Percentiles rank a stretch among this genome's conserved stretches.
Conservation (phyloP, 2,113 vertebrate genomes). For the Paedocypris sp. region DNA sequence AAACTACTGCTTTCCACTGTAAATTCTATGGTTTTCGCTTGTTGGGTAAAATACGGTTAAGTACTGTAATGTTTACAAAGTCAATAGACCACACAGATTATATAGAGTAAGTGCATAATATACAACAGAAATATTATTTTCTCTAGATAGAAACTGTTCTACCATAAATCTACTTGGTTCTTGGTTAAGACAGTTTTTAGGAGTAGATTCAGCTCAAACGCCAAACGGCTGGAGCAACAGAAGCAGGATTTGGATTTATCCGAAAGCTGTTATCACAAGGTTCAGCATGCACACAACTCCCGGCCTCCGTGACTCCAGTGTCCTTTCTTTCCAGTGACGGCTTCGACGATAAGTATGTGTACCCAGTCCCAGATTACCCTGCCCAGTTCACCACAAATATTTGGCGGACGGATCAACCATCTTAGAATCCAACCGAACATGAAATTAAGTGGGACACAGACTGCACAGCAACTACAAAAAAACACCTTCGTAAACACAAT, state of each 20-base stretch:
- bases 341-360: conserved; percentile 33
- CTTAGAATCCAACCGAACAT: conserved; percentile 61
- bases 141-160: too few relatives aligned
- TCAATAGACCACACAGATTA: too few relatives aligned
- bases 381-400: conserved; percentile 59
- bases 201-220: conserved; percentile 11
- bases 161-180: too few relatives aligned
- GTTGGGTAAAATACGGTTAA: too few relatives aligned
- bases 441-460: conserved; percentile 55
- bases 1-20: too few relatives aligned
- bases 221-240: conserved; percentile 12
- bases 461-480: conserved; percentile 20
- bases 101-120: too few relatives aligned
- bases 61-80: too few relatives aligned
- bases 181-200: not conserved
- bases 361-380: conserved; percentile 48
- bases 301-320: conserved; percentile 15
- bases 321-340: conserved; percentile 26
- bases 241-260: conserved; percentile 15
- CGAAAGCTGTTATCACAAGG: conserved; percentile 15
- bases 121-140: too few relatives aligned
- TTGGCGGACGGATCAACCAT: conserved; percentile 58
- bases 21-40: too few relatives aligned
- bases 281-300: conserved; percentile 12
- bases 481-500: conserved; percentile 22